Base-by-base conservation (phyloP, 2,797 vertebrate genomes). In the Carduelis carduelis region DNA sequence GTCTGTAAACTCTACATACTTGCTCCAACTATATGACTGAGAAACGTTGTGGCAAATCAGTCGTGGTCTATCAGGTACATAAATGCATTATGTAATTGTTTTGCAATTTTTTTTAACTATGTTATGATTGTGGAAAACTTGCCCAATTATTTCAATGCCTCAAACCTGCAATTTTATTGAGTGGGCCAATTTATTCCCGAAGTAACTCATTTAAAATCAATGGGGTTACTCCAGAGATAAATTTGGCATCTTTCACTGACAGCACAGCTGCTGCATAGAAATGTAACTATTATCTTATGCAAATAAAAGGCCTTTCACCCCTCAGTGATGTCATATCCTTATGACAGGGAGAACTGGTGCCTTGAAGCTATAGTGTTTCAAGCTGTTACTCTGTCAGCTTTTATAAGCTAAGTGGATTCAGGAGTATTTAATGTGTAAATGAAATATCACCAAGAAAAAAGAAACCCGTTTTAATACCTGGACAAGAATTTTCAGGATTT, bases 211-310 rank as follows among this genome's bases (percentile, higher is more conserved):
- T 93, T 95, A 83, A 90, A 96, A 96, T 91, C 89, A 90, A 68
- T 91, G 74, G 66, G 59, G 89, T 90, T 88, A 94, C 76, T 95
- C 85, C 89, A 93, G 75, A 92, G 94, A 91, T 91, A 70, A 68
- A 88, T 87, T 90, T 95, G 94, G 92, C 94, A 86, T 94, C 91
- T 94, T 94, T 88, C 80, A 83, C 63, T 94, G 89, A 86, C 95
- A 93, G 87, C 83, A 86, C 89, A 95, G 95, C 91, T 95, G 96
- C 94, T 96, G 93, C 91, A 93, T 87, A 83, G 77, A 95, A 96
- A 95, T 2, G 0, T 90, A 94, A 94, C 85, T 94, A 90, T 94
- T 94, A 95, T 84, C 94, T 76, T 95, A 95, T 94, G 93, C 85
- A 95, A 96, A 97, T 95, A 82, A 84, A 92, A 90, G 93, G 75